Percentiles rank a stretch among this genome's conserved stretches.
These are phyloP conservation scores for Philereme vetulata DNA, from an alignment of 2,888 invertebrate species.

Conservation along the genomic window DNA sequence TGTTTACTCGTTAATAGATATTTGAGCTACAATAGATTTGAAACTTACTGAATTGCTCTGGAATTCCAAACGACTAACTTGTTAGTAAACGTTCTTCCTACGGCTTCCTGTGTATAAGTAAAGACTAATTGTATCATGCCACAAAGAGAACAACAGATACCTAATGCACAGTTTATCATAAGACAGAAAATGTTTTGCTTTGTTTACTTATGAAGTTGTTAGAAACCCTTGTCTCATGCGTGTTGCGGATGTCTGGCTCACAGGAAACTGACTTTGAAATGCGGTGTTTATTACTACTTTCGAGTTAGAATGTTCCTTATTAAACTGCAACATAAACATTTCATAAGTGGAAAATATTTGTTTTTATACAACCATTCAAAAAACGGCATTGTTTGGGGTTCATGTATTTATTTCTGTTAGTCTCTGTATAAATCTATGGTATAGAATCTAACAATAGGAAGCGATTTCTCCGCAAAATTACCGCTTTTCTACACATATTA, in stretches of 20 bases:
- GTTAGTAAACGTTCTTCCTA: conserved; percentile 45
- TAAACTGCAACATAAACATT: too few relatives aligned
- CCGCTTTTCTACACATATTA: too few relatives aligned
- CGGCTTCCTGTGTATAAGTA: conserved; percentile 51
- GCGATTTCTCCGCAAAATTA: too few relatives aligned
- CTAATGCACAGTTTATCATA: conserved; percentile 8
- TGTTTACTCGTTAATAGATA: conserved; percentile 24
- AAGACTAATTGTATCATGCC: conserved; percentile 15
- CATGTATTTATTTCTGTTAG: too few relatives aligned
- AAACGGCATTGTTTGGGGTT: too few relatives aligned
- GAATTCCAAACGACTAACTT: conserved; percentile 43
- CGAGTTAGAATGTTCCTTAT: background rate
- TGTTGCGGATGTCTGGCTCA: conserved; percentile 28
- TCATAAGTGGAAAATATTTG: too few relatives aligned
- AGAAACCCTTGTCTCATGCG: conserved; percentile 23
- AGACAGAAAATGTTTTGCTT: conserved; percentile 22
- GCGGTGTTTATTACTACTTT: conserved; percentile 24
- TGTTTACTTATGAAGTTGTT: conserved; percentile 19
- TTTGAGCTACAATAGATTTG: background rate
- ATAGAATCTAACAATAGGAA: too few relatives aligned
- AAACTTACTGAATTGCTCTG: conserved; percentile 24
- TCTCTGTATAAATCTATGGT: too few relatives aligned
- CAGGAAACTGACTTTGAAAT: conserved; percentile 29
- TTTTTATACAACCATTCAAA: too few relatives aligned
- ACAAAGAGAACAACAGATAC: conserved; percentile 12